Evolutionary conservation across 2,888 invertebrate species (phyloP).

Genomic region (Parasteatoda lunata): DNA sequence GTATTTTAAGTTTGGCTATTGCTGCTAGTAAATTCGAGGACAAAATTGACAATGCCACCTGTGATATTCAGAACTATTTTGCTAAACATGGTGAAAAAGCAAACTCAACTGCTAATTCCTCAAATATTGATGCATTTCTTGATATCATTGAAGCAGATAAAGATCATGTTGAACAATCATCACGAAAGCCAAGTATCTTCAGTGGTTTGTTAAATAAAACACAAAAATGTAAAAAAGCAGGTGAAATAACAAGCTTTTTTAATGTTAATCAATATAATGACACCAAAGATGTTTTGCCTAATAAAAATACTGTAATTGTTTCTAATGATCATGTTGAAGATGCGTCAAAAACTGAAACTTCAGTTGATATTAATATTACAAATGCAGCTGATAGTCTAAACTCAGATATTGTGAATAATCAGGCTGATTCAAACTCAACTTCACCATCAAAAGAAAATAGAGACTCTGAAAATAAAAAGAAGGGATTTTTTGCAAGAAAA

Average conservation of each 20-base stretch:
- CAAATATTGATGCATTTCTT: conserved; percentile 31
- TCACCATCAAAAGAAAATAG: neutral
- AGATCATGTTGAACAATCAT: neutral
- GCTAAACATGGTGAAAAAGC: neutral
- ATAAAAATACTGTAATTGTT: neutral
- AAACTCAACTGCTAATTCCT: neutral
- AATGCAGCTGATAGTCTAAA: neutral
- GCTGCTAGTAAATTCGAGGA: conserved; percentile 68
- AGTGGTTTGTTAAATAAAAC: neutral
- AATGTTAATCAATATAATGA: neutral
- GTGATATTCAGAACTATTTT: conserved; percentile 60
- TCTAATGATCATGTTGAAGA: neutral
- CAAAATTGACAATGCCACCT: conserved; percentile 17
- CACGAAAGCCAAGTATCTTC: neutral
- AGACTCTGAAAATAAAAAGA: neutral
- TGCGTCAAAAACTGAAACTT: neutral
- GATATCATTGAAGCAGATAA: conserved; percentile 29
- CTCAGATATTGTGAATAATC: neutral
- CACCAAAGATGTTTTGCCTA: neutral
- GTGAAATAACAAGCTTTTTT: conserved; percentile 34
- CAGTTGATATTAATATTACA: too few relatives aligned
- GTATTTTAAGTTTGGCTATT: conserved; percentile 54
- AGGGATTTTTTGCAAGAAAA: conserved; percentile 65
- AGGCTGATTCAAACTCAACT: neutral
- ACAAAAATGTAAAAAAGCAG: neutral